A percentile compares a stretch with the other conserved stretches of the same genome.
These are phyloP conservation scores for Halictus quadricinctus DNA, from an alignment of 2,888 invertebrate genomes.

Conservation along the genomic window DNA sequence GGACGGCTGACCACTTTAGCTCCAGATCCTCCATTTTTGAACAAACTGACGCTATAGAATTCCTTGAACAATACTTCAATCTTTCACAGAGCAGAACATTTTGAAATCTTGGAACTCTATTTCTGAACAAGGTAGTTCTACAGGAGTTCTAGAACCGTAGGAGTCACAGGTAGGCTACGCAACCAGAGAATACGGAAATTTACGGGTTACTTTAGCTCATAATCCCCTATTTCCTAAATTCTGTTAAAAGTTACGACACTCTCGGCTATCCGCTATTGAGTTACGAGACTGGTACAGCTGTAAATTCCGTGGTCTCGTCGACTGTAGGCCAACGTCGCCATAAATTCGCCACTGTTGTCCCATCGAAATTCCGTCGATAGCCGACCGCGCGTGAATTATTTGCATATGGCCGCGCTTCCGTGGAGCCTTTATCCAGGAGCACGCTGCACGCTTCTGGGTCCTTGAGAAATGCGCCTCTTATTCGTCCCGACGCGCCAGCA, in stretches of 20 bases:
- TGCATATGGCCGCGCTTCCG: constrained; percentile 20
- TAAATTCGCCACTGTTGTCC: background rate
- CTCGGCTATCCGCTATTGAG: background rate
- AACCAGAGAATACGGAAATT: too few species aligned
- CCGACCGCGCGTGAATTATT: constrained; percentile 15
- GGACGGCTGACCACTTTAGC: background rate
- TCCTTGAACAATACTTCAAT: too few species aligned
- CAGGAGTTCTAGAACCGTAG: too few species aligned
- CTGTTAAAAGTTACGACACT: background rate
- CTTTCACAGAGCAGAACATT: too few species aligned
- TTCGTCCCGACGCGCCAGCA: constrained; percentile 58
- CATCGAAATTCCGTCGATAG: constrained; percentile 17
- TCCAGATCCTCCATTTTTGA: background rate
- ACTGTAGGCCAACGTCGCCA: background rate
- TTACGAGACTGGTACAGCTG: background rate
- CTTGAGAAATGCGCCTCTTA: constrained; percentile 64
- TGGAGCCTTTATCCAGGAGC: constrained; percentile 19
- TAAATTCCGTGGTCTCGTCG: background rate
- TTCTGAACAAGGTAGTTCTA: too few species aligned
- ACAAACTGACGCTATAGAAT: background rate
- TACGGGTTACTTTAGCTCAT: too few species aligned
- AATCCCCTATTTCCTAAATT: background rate
- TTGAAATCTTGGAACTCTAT: too few species aligned
- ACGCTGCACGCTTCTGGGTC: constrained; percentile 35
- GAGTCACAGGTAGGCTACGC: too few species aligned